Base-by-base conservation (phyloP, 2,888 invertebrate species). In the Aleiodes testaceus region DNA sequence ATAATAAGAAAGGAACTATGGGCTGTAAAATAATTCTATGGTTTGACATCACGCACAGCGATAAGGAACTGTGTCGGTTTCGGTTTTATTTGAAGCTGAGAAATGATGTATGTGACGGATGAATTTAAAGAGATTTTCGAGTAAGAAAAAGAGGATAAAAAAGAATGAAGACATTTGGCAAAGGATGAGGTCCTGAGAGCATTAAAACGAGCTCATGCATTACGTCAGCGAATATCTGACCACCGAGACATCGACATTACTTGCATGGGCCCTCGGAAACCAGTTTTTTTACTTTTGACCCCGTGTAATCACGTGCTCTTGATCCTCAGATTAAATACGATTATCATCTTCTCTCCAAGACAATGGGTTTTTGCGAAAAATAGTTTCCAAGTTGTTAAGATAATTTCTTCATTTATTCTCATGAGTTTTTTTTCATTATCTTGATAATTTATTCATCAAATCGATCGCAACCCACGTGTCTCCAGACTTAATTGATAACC, bases 231-330 rank as follows among this genome's bases (percentile, higher is more conserved):
- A 73, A 75, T 72, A 69, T 75, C 66, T 73, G 68, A 61, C 55
- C 72, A 70, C 63, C 53, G n/a, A 53, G 66, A 66, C 59, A 66
- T 63, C 61, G 69, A 55, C 53, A 53, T 53, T 30, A 53, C 26
- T 45, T 14, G n/a, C 7, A 44, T 61, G 52, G 52, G 49, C 45
- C 36, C 49, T 36, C 52, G 44, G 49, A 77, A 78, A 78, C 78
- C 78, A 77, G 78, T 78, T 78, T 18, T 26, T 75, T 73, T 59
- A 72, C 63, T 72, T 75, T 76, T 75, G 74, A 72, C 72, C 70
- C 70, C 49, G 61, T 70, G 53, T 55, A 49, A 70, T 66, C 66
- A 66, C 61, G 44, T 66, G 63, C 12, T 64, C 20, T 61, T 61
- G 59, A 59, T 59, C 18, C 59, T n/a, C 26, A 53, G 53, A 53